Base-by-base conservation (phyloP, 1,140 invertebrate species). In the Atopsyche davidsoni region DNA sequence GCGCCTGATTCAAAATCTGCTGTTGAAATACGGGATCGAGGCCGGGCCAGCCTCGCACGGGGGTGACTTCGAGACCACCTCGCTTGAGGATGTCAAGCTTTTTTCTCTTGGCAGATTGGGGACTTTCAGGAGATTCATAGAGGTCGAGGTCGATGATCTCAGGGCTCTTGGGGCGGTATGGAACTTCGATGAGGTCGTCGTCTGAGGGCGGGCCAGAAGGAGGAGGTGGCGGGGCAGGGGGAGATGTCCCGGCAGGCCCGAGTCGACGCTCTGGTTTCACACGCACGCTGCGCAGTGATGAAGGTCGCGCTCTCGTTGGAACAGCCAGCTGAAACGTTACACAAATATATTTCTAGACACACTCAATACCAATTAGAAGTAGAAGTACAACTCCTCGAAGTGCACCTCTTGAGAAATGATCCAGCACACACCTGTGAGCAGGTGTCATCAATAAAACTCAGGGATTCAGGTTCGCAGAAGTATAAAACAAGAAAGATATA, bases 41-140 rank as follows among this genome's bases (percentile, higher is more conserved):
- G 60, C 68, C 51, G 62, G 16, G 64, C 62, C 48, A 54, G 18
- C 39, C 43, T 7, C 70, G 68, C 0, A 85, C 74, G 0, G 83
- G 76, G 0, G 83, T 86, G 0, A 86, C 83, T 60, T 87, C 83
- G 4, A 86, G 67, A 0, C 84, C 84, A 3, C 83, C 78, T 46
- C 86, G 79, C 41, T 83, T 80, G 16, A 87, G 67, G 18, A 86
- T 85, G 43, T 87, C 85, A 4, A 86, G 65, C 59, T 86, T 85
- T 40, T 81, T 76, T 59, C 82, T 83, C 59, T 85, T 85, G 4
- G 81, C 72, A 0, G 62, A 57, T 36, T 69, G 63, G 0, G 69
- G 70, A 35, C 70, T 72, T 28, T 72, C 70, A 0, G 69, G 69
- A 1, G 49, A 53, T 23, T 59, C 57, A 54, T 73, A 73, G 25